These are phyloP conservation scores for Drosophila lutescens DNA, from an alignment of 2,888 invertebrate genomes.

Conservation along the genomic window DNA sequence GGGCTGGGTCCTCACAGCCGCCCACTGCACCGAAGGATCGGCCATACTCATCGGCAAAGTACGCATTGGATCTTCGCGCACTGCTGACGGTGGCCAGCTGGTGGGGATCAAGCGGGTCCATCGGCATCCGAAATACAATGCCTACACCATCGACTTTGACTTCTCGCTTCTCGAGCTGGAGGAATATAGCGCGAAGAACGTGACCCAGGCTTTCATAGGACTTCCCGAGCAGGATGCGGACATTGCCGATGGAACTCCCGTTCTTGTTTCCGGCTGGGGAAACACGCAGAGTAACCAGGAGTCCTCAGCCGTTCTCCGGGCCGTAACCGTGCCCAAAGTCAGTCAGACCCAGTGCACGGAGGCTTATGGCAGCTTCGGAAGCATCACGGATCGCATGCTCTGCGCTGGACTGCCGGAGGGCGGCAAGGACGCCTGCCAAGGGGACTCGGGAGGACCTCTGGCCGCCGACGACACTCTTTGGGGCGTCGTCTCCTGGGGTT, in stretches of 20 bases:
- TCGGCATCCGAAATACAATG: constrained; percentile 82
- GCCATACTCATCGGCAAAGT: constrained; percentile 57
- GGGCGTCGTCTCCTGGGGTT: constrained; percentile 83
- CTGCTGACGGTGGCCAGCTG: constrained; percentile 81
- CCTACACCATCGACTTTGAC: constrained; percentile 83
- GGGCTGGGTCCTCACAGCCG: constrained; percentile 84
- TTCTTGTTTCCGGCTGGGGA: constrained; percentile 82
- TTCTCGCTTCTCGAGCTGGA: constrained; percentile 83
- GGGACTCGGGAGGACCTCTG: constrained; percentile 82
- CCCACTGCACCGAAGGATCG: constrained; percentile 81
- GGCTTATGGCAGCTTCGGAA: constrained; percentile 67
- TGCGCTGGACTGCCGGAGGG: constrained; percentile 79
- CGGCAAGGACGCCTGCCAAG: constrained; percentile 81
- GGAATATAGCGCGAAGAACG: constrained; percentile 46
- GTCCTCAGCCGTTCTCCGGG: constrained; percentile 59
- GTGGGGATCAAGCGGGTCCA: constrained; percentile 73
- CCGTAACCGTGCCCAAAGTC: constrained; percentile 74
- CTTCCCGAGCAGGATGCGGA: constrained; percentile 68
- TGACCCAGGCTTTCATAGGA: constrained; percentile 62
- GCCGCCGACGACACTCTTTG: constrained; percentile 60
- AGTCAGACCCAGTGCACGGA: constrained; percentile 67
- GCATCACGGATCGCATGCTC: constrained; percentile 79
- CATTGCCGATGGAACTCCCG: constrained; percentile 67
- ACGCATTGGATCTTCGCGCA: constrained; percentile 82
- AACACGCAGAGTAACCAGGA: constrained; percentile 68